Conservation (phyloP, 2,797 vertebrate genomes). For the Yasuhikotakia modesta region DNA sequence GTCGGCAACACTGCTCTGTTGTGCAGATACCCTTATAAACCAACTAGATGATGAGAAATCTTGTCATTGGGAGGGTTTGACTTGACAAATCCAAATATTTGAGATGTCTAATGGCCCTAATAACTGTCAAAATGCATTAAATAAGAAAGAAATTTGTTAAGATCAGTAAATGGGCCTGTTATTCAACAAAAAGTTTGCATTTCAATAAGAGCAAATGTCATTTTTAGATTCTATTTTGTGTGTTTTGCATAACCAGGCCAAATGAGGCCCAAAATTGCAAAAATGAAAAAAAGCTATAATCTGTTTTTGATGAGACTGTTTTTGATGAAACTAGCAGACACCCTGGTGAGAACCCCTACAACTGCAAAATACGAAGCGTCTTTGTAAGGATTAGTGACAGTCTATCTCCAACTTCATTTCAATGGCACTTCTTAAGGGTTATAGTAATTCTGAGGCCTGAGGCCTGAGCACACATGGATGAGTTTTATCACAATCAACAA, state of each 20-base stretch:
- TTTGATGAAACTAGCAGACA: slow-evolving; percentile 52
- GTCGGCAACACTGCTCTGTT: too few relatives aligned
- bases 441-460: slow-evolving; percentile 27
- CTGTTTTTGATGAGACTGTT: slow-evolving; percentile 50
- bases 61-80: background rate
- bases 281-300: slow-evolving; percentile 30
- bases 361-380: slow-evolving; percentile 27
- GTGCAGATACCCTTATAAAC: too few relatives aligned
- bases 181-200: background rate
- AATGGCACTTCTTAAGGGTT: slow-evolving; percentile 34
- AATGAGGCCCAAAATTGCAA: slow-evolving; percentile 36
- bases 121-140: background rate
- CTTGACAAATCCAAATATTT: background rate
- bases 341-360: slow-evolving; percentile 43
- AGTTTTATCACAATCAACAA: slow-evolving; percentile 33
- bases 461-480: slow-evolving; percentile 14
- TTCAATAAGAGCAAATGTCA: background rate
- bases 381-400: slow-evolving; percentile 48
- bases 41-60: too few relatives aligned
- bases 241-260: slow-evolving; percentile 37
- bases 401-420: slow-evolving; percentile 33
- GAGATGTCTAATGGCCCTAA: background rate
- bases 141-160: background rate
- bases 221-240: background rate
- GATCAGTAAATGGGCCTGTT: background rate